Evolutionary conservation across 1,140 invertebrate genomes (phyloP), one percentile per base, ranked within the genome.

Genomic region (Drosophila tsacasi): DNA sequence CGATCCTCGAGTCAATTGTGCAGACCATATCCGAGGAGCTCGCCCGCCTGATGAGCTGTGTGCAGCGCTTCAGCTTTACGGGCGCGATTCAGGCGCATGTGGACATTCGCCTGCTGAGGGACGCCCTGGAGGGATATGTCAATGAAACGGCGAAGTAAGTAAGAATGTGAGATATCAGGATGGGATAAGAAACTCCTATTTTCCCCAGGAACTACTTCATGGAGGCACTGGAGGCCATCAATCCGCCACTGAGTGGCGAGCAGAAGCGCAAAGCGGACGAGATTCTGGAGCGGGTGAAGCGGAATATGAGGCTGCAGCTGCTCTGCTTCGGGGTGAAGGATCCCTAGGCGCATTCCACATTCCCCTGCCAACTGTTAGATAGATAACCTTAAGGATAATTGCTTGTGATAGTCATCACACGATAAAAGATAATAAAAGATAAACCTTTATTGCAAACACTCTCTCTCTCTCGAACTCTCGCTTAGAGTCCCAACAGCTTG

Each of bases 1-100:
- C 95, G 32, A 96, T 99, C 30, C 94, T 99, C 80, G 96, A 95
- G 21, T 96, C 97, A 85, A 97, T 99, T 64, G 96, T 98, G 19
- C 96, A 98, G 94, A 97, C 96, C 3, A 96, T 99, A 69, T 96
- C 97, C 62, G 98, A 99, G 94, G 98, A 99, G 94, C 94, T 99
- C 55, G 96, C 96, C 19, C 94, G 98, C 23, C 94, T 99, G 3
- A 97, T 98, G 94, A 96, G 96, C 39, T 97, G 97, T 93, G 96
- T 93, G 3, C 85, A 91, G 52, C 61, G 89, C 9, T 93, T 93
- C 40, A 93, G 91, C 57, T 83, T 83, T 42, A 86, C 87, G 23
- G 92, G 92, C 8, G 91, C 89, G 0, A 92, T 93, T 17, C 93
- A 93, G 67, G 93, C 93, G 0, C 82, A 87, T 58, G 82, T 93